Base-by-base conservation (phyloP, 2,888 invertebrate genomes). In the Gibbula magus region DNA sequence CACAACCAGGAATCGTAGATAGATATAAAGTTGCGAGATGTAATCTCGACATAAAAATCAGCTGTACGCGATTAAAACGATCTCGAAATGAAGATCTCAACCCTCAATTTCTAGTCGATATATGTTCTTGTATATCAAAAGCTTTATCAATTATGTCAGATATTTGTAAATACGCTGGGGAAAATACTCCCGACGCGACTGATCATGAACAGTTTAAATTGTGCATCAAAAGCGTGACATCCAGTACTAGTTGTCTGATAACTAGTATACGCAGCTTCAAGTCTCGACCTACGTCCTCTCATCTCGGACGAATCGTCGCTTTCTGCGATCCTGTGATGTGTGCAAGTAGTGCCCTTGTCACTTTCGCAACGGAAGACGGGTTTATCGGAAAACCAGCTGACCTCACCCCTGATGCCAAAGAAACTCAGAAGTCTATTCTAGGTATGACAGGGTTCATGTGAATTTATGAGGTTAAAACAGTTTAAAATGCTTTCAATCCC, bases 251-350 rank as follows among this genome's bases (percentile, higher is more conserved):
- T 39, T 90, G 91, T 81, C 84, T 91, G 29, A 88, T 92, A 35
- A 86, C 91, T 35, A 89, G 91, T 83, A 89, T 92, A 29, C 90
- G 89, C 77, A 86, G 87, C 20, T 91, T 90, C 84, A 91, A 90
- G 82, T 85, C 85, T 25, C 83, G 86, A 25, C 88, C 90, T 8
- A 87, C 87, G 39, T 78, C 87, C 2, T 79, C 82, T 25, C 88
- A 89, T 70, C 88, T 89, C 52, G 81, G 87, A 52, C 82, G 91
- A 73, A 89, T 89, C 66, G 85, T 91, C 39, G 88, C 87, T 2
- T 92, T 92, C 79, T 90, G 91, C 82, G 92, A 92, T 45, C 90
- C 91, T 16, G 89, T 92, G 10, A 84, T 89, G 7, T 88, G 92
- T 10, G 84, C 91, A 3, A 89, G 91, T 51, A 87, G 88, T 80